Percentiles rank a stretch among this genome's conserved stretches.
Conservation (phyloP, 92 coral and sea anemone species). For the Epizoanthus stellaris region DNA sequence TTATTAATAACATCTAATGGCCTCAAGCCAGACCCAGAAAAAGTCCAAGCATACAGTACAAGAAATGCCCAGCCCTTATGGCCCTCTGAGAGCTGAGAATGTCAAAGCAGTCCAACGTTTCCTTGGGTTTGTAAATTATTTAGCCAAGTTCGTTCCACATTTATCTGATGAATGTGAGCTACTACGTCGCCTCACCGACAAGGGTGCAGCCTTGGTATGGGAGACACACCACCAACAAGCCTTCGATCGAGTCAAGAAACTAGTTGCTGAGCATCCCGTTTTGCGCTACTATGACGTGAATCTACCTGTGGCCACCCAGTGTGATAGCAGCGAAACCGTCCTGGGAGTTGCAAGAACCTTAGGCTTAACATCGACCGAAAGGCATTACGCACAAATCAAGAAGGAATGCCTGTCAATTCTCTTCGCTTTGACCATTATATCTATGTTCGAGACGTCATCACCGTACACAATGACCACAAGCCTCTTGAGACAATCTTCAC, state of each 20-base stretch:
- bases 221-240: conserved; percentile 15
- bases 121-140: conserved; percentile 32
- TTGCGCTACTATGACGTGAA: conserved; percentile 17
- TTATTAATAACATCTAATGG: background rate
- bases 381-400: background rate
- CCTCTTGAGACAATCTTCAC: conserved; percentile 13
- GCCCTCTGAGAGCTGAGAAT: conserved; percentile 36
- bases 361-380: background rate
- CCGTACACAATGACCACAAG: conserved; percentile 8
- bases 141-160: conserved; percentile 35
- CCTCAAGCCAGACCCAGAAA: background rate
- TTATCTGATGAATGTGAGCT: conserved; percentile 20
- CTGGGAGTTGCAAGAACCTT: conserved; percentile 12
- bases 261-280: background rate
- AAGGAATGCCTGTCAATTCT: conserved; percentile 10
- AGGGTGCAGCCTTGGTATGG: conserved; percentile 30
- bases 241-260: background rate
- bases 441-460: background rate
- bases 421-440: conserved; percentile 17
- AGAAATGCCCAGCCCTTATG: conserved; percentile 22
- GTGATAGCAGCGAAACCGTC: conserved; percentile 10
- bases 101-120: conserved; percentile 28
- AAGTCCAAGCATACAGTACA: conserved; percentile 7
- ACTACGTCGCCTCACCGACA: conserved; percentile 28
- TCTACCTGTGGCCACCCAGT: conserved; percentile 5